Evolutionary conservation across 2,888 invertebrate species (phyloP).

Genomic region (Apodemia duryi): DNA sequence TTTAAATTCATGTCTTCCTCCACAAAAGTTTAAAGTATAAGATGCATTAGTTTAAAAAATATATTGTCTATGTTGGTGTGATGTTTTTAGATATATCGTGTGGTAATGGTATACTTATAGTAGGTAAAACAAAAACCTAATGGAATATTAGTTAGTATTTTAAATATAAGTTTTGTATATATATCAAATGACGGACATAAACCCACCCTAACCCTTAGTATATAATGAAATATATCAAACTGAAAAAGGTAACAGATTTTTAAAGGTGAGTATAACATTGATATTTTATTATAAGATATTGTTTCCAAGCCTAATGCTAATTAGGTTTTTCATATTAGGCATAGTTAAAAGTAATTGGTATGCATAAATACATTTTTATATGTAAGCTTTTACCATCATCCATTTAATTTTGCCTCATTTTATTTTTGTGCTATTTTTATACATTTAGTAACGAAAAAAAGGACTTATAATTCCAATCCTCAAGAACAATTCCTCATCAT

Average conservation of each 20-base stretch:
- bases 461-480: too few species aligned
- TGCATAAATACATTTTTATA: too few species aligned
- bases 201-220: constrained; percentile 67
- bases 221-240: constrained; percentile 37
- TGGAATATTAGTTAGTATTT: constrained; percentile 13
- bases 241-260: constrained; percentile 3
- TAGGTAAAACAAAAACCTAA: constrained; percentile 16
- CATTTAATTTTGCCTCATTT: too few species aligned
- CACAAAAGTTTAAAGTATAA: constrained; percentile 47
- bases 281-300: neutral
- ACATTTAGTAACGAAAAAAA: too few species aligned
- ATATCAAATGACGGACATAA: constrained; percentile 62
- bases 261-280: neutral
- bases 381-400: too few species aligned
- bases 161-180: constrained; percentile 45
- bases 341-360: too few species aligned
- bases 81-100: constrained; percentile 11
- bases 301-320: neutral
- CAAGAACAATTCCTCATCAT: too few species aligned
- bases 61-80: constrained; percentile 16
- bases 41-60: neutral
- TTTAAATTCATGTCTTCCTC: constrained; percentile 66
- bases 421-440: too few species aligned
- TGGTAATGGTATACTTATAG: constrained; percentile 35
- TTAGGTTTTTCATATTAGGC: too few species aligned